These are phyloP conservation scores for Tyrannus savana DNA, from an alignment of 2,113 vertebrate genomes.

Conservation along the genomic window DNA sequence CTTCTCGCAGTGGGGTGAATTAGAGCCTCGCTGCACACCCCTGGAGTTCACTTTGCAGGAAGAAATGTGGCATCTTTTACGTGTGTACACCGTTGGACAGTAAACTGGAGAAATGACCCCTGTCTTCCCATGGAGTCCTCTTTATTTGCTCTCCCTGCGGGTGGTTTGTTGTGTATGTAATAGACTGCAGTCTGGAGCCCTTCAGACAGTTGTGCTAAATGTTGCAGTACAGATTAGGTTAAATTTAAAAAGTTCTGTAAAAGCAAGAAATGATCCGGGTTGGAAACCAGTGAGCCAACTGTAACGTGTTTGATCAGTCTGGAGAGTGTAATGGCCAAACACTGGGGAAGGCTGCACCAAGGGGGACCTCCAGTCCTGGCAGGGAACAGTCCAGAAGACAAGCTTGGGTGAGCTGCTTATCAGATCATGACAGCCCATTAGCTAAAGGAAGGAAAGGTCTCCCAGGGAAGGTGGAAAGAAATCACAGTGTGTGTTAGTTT, in stretches of 20 bases:
- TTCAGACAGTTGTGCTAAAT: background rate
- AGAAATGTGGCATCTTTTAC: background rate
- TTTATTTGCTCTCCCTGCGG: background rate
- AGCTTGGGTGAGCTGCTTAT: background rate
- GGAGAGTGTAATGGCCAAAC: background rate
- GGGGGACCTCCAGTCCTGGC: background rate
- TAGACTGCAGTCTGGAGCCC: background rate
- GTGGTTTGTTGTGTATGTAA: background rate
- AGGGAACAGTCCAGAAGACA: background rate
- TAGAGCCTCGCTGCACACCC: background rate
- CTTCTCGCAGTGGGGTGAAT: background rate
- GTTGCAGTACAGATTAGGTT: background rate
- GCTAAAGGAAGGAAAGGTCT: background rate
- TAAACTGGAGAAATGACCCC: background rate
- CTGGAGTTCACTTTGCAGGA: background rate
- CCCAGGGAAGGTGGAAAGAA: background rate
- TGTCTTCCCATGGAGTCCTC: accelerated
- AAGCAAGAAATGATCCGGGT: background rate
- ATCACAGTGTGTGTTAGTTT: background rate
- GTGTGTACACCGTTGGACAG: background rate
- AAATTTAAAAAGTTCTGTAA: constrained; percentile 2
- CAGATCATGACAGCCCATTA: background rate
- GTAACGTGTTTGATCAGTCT: background rate
- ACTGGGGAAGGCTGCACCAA: background rate
- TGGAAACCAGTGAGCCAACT: background rate